Evolutionary conservation across 2,797 vertebrate genomes (phyloP), one percentile per base, ranked within the genome.

Genomic region (Chlorospingus flavigularis): DNA sequence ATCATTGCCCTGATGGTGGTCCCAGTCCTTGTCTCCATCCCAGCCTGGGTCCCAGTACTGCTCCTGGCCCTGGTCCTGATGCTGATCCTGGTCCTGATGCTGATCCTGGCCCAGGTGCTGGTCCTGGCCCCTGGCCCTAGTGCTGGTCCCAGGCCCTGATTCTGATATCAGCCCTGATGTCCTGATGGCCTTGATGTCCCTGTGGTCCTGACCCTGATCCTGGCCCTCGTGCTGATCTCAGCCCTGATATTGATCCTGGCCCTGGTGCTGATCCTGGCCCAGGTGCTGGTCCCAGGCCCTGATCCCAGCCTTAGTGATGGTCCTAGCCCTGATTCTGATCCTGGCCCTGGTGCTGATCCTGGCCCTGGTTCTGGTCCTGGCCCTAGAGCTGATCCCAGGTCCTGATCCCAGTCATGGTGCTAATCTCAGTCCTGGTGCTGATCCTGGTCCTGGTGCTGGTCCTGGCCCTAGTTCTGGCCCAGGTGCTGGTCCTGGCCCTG

Each of bases 1-100:
- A 20, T 25, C 2, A 0, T 25, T 20, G 23, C 25, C 7, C 42
- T 48, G 13, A 10, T 26, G 13, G 6, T 61, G 20, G 17, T 55
- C 23, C 28, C 10, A 17, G 30, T 13, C 3, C 33, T 47, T 17
- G 12, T 28, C 25, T 73, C 43, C 43, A 31, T 50, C 17, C 6
- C 61, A 58, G 25, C 17, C 9, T 1, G 0, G 8, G 1, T 37
- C 42, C 15, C 16, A 19, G 12, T 26, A 10, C 40, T 2, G 2
- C 6, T 43, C 43, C 30, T 40, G 45, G 19, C 19, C 13, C 23
- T 28, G n/a, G 35, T 35, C 14, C 47, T 26, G 47, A 48, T 16
- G 24, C 24, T 48, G 24, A 48, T 26, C 47, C 47, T 48, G 47
- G 47, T 35, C 25, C 47, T 26, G 47, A 48, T 26, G 24, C 24